phyloP scores from a whole-genome alignment of 1,140 invertebrate species.

The Diuraphis noxia region DNA sequence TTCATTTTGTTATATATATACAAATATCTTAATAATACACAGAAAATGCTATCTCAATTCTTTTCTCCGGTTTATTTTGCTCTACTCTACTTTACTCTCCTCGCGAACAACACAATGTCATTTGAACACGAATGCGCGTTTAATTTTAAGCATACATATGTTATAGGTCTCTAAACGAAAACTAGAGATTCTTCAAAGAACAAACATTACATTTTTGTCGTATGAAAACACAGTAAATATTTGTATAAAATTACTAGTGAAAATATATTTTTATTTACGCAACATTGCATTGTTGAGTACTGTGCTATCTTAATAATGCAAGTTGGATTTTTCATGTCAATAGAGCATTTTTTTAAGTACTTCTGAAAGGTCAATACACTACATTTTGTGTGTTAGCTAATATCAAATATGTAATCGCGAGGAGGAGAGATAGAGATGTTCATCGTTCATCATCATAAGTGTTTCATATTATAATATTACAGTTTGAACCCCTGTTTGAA shows the following conservation, averaged over 20 bases:
- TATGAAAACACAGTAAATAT: slow-evolving; percentile 33
- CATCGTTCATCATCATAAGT: background rate
- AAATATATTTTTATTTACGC: slow-evolving; percentile 24
- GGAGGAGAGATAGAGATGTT: background rate
- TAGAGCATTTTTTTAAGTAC: slow-evolving; percentile 27
- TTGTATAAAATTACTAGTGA: background rate
- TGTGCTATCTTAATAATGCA: background rate
- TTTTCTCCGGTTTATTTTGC: background rate
- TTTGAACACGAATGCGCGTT: background rate
- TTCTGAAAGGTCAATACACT: background rate
- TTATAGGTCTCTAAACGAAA: background rate
- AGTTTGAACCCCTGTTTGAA: background rate
- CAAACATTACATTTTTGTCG: background rate
- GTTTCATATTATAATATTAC: background rate
- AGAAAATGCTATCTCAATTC: background rate
- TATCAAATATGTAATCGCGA: background rate
- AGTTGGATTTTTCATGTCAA: slow-evolving; percentile 34
- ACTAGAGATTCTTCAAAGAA: background rate
- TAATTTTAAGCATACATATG: slow-evolving; percentile 2
- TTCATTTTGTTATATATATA: no score
- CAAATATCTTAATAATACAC: background rate
- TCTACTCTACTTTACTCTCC: background rate
- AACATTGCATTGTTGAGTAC: background rate
- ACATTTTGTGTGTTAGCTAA: background rate
- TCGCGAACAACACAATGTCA: slow-evolving; percentile 1